A percentile compares a stretch with the other conserved stretches of the same genome.
Evolutionary conservation across 1,140 invertebrate species (phyloP).

Genomic region (Ceratina australensis): DNA sequence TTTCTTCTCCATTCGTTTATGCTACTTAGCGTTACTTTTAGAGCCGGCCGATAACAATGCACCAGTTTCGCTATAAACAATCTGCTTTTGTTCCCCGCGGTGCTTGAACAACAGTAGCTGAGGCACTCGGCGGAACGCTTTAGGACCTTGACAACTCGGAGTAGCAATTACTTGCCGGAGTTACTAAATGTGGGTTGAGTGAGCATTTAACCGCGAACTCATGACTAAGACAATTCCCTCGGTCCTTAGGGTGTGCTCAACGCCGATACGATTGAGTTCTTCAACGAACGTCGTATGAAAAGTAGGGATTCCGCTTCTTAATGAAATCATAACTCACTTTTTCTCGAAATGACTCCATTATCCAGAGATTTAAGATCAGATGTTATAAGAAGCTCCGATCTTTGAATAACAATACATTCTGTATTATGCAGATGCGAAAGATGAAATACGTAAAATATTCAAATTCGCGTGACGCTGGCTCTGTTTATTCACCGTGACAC

Average conservation of each 20-base stretch:
- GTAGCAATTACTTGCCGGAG: conserved; percentile 59
- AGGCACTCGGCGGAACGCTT: conserved; percentile 46
- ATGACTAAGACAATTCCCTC: conserved; percentile 55
- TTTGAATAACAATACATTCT: background rate
- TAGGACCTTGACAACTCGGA: conserved; percentile 43
- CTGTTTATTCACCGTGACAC: conserved; percentile 19
- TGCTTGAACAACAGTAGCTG: conserved; percentile 54
- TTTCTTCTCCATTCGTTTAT: background rate
- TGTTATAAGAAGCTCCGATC: too few species aligned
- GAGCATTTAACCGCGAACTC: conserved; percentile 53
- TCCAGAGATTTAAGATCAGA: too few species aligned
- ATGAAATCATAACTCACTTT: background rate
- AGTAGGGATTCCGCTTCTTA: background rate
- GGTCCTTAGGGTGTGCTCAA: conserved; percentile 38
- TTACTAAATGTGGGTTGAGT: conserved; percentile 53
- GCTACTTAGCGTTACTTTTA: background rate
- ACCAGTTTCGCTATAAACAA: conserved; percentile 39
- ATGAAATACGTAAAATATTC: conserved; percentile 31
- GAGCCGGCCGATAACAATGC: conserved; percentile 6
- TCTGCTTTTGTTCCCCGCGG: conserved; percentile 46
- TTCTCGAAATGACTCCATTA: background rate
- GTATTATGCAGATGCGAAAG: background rate
- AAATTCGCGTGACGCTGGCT: conserved; percentile 18
- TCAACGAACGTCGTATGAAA: background rate
- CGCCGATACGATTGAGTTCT: background rate